These are phyloP conservation scores for Agonopterix alstromeriana DNA, from an alignment of 2,888 invertebrate species.

Conservation along the genomic window DNA sequence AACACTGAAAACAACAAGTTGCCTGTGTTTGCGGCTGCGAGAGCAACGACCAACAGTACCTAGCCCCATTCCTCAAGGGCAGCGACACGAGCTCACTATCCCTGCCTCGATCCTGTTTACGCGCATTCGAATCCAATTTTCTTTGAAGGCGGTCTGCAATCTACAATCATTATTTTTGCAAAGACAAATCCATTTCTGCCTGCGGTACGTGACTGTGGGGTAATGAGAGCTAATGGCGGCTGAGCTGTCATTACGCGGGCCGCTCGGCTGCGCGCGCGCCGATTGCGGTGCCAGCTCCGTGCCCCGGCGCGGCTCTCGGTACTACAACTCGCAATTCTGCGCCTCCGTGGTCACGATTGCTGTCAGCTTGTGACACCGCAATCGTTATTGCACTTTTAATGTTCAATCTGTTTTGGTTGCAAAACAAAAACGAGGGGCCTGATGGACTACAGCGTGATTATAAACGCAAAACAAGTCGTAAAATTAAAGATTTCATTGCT, in stretches of 20 bases:
- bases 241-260: constrained; percentile 59
- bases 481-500: no score
- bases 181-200: constrained; percentile 75
- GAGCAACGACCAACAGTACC: constrained; percentile 22
- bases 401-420: background rate
- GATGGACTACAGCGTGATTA: no score
- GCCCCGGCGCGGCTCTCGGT: constrained; percentile 13
- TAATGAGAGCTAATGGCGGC: constrained; percentile 70
- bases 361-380: constrained; percentile 38
- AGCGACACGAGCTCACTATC: constrained; percentile 26
- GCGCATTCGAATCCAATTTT: constrained; percentile 68
- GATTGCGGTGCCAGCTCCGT: constrained; percentile 27
- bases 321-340: constrained; percentile 16
- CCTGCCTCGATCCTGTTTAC: constrained; percentile 56
- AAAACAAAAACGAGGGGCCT: background rate
- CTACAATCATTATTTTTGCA: constrained; percentile 73
- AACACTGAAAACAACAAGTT: background rate
- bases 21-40: background rate
- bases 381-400: constrained; percentile 32
- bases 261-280: constrained; percentile 27
- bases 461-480: no score
- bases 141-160: constrained; percentile 70
- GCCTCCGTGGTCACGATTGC: constrained; percentile 30
- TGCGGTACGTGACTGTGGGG: constrained; percentile 68
- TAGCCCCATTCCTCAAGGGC: constrained; percentile 31